A percentile compares a stretch with the other conserved stretches of the same genome.
phyloP scores from a whole-genome alignment of 2,888 invertebrate species.

The Megastigmus dorsalis region DNA sequence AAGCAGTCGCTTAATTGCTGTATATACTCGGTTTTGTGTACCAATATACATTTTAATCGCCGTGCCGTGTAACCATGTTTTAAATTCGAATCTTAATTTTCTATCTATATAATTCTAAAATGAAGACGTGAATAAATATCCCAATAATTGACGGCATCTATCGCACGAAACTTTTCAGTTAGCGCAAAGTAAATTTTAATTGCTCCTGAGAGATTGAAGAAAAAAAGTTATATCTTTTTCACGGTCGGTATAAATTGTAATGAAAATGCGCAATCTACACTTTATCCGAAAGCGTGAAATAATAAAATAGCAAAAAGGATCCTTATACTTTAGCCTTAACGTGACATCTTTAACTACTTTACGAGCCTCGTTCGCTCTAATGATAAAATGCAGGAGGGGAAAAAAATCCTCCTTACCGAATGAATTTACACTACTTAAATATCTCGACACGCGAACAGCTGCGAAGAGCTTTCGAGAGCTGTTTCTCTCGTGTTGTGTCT shows the following conservation, averaged over 20 bases:
- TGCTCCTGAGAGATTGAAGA: conserved; percentile 8
- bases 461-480: conserved; percentile 15
- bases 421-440: conserved; percentile 50
- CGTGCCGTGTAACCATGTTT: too few species aligned
- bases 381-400: conserved; percentile 37
- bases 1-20: neutral
- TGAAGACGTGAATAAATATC: too few species aligned
- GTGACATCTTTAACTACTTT: conserved; percentile 29
- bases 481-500: conserved; percentile 30
- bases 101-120: too few species aligned
- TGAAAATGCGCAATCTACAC: neutral
- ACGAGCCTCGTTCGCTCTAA: conserved; percentile 11
- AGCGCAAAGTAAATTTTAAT: conserved; percentile 30
- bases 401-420: conserved; percentile 34
- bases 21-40: neutral
- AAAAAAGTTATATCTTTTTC: neutral
- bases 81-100: too few species aligned
- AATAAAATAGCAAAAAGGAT: conserved; percentile 4
- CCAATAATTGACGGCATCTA: too few species aligned
- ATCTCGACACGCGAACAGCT: conserved; percentile 41
- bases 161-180: neutral
- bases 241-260: conserved; percentile 20
- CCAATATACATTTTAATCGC: too few species aligned
- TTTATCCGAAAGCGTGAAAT: neutral
- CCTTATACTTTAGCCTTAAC: neutral